Base-by-base conservation (phyloP, 2,888 invertebrate genomes). In the Drosophila meridionalis region DNA sequence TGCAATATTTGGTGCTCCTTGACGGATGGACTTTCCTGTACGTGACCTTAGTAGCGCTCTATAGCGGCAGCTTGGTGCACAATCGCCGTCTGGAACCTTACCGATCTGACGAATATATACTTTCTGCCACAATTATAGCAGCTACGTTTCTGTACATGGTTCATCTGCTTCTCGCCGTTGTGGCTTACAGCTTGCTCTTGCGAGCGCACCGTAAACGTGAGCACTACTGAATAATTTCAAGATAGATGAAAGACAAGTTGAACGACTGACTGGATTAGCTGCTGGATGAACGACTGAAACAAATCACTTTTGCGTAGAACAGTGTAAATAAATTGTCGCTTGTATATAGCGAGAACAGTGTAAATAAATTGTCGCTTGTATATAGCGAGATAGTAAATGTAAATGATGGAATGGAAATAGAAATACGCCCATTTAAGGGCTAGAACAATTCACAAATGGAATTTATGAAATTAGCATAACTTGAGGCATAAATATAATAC, bases 401-500 rank as follows among this genome's bases (percentile, higher is more conserved):
- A 20, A 20, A 20, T 20, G 2, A 20, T 20, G 43, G n/a, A 43
- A 43, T 8, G 20, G 8, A 36, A 36, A 32, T 28, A 32, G 32
- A 26, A 47, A 40, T n/a, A 11, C 6, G 38, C 9, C 14, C 20
- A 36, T 20, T 52, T 48, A 4, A 9, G 32, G 28, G 42, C 20
- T 6, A 1, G 12, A 26, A 38, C 1, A 43, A 60, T 58, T 53
- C 59, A 14, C 14, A 55, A 69, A 60, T 56, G 34, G 65, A 73
- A 71, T 75, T 75, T 71, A 60, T 65, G 30, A 79, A 81, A 84
- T 87, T 77, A 87, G 48, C 85, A 79, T 81, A 77, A 60, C 71
- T 76, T 62, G 61, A 66, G 69, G 53, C 69, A 65, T 12, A 45
- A 70, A 66, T 48, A 32, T 34, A 78, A 68, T 58, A 55, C 36